Base-by-base conservation (phyloP, 35 echinoderm and acorn worm species). In the Apostichopus parvimensis region DNA sequence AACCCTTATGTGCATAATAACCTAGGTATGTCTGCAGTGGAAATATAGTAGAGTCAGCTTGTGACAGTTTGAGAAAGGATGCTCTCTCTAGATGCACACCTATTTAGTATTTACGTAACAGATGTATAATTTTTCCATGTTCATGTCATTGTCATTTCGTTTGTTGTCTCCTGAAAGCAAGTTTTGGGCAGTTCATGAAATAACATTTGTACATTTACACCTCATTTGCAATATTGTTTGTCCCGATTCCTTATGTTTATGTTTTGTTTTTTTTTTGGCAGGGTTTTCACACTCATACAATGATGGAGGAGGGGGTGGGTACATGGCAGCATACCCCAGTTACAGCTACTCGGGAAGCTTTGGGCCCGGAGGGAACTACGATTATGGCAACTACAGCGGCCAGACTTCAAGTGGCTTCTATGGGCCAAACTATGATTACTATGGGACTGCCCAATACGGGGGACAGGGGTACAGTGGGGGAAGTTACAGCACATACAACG, bases 401-500 rank as follows among this genome's bases (percentile, higher is more conserved):
- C 55, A 54, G 58, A 17, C 54, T n/a, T 84, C 81, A 59, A 59
- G 81, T 59, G 57, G 57, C 81, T 84, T 84, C 23, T 84, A 58
- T 25, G 81, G 81, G 57, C 54, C 81, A n/a, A 84, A 84, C 56
- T 84, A 84, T 23, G 56, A 84, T 59, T 84, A 58, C 57, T 84
- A 84, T 60, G 81, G 81, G 57, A 59, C 81, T 58, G 53, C 55
- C 53, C 54, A 56, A 84, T 56, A 56, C 23, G 55, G 21, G 9
- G 81, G 81, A 84, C 81, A 57, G 22, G 81, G 81, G 12, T 84
- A 84, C n/a, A 61, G 58, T 61, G 23, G 81, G 10, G 54, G 81
- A 82, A 54, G 17, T 59, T 84, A 60, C 81, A 84, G 81, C 81
- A 84, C 81, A 56, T 84, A 84, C n/a, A 84, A 84, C 21, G 81